A percentile compares a stretch with the other conserved stretches of the same genome.
Conservation (phyloP, 1,140 invertebrate genomes). For the Penaeus japonicus region DNA sequence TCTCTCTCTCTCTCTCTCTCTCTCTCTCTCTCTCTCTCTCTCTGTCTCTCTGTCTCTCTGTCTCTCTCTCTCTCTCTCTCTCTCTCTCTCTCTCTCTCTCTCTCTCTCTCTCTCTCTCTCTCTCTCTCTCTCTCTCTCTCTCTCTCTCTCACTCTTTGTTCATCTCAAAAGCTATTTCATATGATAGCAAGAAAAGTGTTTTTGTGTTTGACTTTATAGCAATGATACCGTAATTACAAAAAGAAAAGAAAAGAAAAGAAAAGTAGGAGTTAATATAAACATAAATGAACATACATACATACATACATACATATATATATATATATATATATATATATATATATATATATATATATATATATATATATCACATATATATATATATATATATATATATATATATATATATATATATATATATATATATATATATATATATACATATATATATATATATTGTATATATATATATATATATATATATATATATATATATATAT, state of each 20-base stretch:
- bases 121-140: not conserved
- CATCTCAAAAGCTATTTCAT: not conserved
- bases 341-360: constrained; percentile 6
- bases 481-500: not conserved
- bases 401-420: not conserved
- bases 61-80: constrained; percentile 23
- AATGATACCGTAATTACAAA: too few species aligned
- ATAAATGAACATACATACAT: not conserved
- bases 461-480: not conserved
- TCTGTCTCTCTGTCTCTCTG: constrained; percentile 15
- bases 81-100: constrained; percentile 16
- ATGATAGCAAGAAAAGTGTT: too few species aligned
- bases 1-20: constrained; percentile 10
- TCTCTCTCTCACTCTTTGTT: not conserved
- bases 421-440: too few species aligned
- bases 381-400: not conserved
- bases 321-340: not conserved
- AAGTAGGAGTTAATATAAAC: not conserved
- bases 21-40: constrained; percentile 27
- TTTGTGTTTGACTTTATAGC: too few species aligned
- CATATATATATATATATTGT: too few species aligned
- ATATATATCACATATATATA: not conserved
- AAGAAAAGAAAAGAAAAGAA: not conserved
- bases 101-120: not conserved
- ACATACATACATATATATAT: not conserved